Percentiles rank a stretch among this genome's conserved stretches.
These are phyloP conservation scores for Cheiracanthium punctorium DNA, from an alignment of 2,888 invertebrate species.

Conservation along the genomic window DNA sequence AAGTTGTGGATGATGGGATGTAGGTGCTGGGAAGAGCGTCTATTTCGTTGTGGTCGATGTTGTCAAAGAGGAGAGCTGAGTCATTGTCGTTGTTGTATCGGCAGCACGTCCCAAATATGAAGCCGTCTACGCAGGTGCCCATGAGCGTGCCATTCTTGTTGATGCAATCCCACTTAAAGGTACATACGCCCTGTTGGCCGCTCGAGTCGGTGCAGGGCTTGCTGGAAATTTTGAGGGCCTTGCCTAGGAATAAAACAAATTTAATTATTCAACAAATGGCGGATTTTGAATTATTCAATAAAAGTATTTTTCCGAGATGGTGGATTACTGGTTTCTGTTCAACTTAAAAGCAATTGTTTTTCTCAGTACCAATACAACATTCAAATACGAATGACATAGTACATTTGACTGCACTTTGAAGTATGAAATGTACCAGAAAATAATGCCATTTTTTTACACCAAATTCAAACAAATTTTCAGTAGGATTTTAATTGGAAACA, in stretches of 20 bases:
- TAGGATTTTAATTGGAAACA: too few species aligned
- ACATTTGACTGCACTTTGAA: too few species aligned
- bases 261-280: too few species aligned
- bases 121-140: slow-evolving; percentile 94
- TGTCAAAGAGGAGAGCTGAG: slow-evolving; percentile 74
- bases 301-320: too few species aligned
- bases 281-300: too few species aligned
- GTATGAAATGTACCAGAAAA: too few species aligned
- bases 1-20: slow-evolving; percentile 1
- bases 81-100: slow-evolving; percentile 29
- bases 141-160: slow-evolving; percentile 91
- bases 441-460: too few species aligned
- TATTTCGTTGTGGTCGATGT: slow-evolving; percentile 9
- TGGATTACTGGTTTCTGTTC: too few species aligned
- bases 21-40: not conserved
- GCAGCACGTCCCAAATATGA: slow-evolving; percentile 96
- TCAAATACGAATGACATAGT: too few species aligned
- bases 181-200: slow-evolving; percentile 89
- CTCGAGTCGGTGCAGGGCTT: slow-evolving; percentile 78
- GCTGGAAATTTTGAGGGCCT: slow-evolving; percentile 66
- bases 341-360: too few species aligned
- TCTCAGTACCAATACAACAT: too few species aligned
- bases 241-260: slow-evolving; percentile 25
- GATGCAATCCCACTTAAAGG: slow-evolving; percentile 97
- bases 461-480: too few species aligned